Percentiles rank a stretch among this genome's conserved stretches.
phyloP scores from a whole-genome alignment of 2,888 invertebrate genomes.

The Eupithecia tripunctaria region DNA sequence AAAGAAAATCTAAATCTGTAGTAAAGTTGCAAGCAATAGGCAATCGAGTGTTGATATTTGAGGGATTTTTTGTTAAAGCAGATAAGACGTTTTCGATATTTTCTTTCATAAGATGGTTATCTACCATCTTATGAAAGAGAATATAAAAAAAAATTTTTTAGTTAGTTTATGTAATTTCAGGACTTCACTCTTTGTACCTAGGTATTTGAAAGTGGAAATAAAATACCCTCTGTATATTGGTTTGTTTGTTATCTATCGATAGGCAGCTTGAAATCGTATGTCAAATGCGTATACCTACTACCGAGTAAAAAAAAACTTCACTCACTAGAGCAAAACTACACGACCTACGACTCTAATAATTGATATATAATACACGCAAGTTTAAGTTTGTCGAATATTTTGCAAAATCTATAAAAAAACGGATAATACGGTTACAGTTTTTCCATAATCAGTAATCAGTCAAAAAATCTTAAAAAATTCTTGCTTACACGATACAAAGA shows the following conservation, averaged over 20 bases:
- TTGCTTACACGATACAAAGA: background rate
- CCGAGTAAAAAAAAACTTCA: background rate
- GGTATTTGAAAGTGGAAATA: background rate
- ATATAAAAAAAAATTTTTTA: too few relatives aligned
- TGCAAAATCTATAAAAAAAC: background rate
- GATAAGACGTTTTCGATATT: background rate
- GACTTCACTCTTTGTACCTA: background rate
- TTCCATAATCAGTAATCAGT: background rate
- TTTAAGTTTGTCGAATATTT: background rate
- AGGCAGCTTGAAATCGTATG: background rate
- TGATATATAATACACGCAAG: background rate
- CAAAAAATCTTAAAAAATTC: background rate
- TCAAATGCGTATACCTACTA: background rate
- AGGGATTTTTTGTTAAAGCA: background rate
- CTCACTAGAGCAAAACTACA: background rate
- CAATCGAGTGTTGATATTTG: background rate
- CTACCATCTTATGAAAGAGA: too few relatives aligned
- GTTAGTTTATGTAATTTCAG: background rate
- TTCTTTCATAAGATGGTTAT: background rate
- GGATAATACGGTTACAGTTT: background rate
- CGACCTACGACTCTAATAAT: background rate
- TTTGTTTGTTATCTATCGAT: too few relatives aligned
- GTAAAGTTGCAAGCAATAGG: too few relatives aligned
- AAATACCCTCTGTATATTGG: background rate
- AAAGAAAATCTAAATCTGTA: background rate